A percentile compares a stretch with the other conserved stretches of the same genome.
Evolutionary conservation across 92 coral and sea anemone genomes (phyloP).

Genomic region (Palythoa heliodiscus): DNA sequence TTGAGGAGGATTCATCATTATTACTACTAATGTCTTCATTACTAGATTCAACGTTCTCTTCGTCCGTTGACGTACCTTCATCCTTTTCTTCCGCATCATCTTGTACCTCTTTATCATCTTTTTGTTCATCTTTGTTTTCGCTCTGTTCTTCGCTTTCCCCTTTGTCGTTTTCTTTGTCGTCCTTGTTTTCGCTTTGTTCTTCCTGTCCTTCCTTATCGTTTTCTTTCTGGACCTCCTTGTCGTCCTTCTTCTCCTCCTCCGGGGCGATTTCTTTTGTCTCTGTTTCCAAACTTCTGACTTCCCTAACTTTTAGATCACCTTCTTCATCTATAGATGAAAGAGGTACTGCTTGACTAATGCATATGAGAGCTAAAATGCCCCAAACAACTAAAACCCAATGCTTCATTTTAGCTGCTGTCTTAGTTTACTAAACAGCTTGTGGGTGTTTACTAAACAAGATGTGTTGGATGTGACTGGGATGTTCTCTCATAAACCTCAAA

Average conservation of each 20-base stretch:
- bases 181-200: constrained; percentile 56
- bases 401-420: constrained; percentile 10
- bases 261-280: constrained; percentile 16
- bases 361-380: constrained; percentile 6
- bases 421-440: constrained; percentile 30
- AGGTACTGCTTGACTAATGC: constrained; percentile 12
- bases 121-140: constrained; percentile 47
- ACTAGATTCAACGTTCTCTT: constrained; percentile 46
- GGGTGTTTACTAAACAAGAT: constrained; percentile 36
- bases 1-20: constrained; percentile 42
- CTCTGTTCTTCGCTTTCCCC: constrained; percentile 41
- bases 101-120: constrained; percentile 13
- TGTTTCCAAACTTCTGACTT: neutral
- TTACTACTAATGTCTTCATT: constrained; percentile 55
- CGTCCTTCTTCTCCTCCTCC: constrained; percentile 58
- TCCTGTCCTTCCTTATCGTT: constrained; percentile 59
- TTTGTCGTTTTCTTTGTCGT: constrained; percentile 34
- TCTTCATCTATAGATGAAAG: constrained; percentile 6
- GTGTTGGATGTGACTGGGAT: constrained; percentile 18
- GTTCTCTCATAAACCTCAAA: constrained; percentile 63
- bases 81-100: constrained; percentile 36
- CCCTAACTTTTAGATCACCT: neutral
- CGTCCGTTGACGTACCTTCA: constrained; percentile 44
- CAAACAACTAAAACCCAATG: constrained; percentile 10
- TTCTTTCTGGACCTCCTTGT: constrained; percentile 54